phyloP scores from a whole-genome alignment of 2,113 vertebrate genomes.

The Caranx melampygus region DNA sequence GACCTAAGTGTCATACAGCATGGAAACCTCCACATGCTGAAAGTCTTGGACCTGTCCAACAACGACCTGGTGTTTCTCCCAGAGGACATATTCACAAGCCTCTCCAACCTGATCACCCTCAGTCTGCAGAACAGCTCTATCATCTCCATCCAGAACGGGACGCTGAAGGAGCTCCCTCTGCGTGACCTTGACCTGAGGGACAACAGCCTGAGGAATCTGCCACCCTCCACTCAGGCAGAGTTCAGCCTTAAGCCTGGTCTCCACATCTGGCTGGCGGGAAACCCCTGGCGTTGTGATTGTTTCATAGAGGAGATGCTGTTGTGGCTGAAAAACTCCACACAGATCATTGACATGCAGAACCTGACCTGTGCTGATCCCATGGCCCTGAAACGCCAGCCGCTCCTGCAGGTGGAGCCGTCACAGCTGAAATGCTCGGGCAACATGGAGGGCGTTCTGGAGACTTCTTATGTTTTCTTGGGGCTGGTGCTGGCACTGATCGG shows the following conservation, averaged over 20 bases:
- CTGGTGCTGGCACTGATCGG: conserved; percentile 97
- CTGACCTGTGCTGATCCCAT: conserved; percentile 86
- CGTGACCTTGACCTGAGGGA: conserved; percentile 88
- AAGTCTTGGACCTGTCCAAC: conserved; percentile 86
- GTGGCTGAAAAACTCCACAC: conserved; percentile 88
- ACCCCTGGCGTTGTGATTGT: conserved; percentile 93
- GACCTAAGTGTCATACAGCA: conserved; percentile 73
- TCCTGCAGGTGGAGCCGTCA: conserved; percentile 82
- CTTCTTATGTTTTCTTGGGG: conserved; percentile 95
- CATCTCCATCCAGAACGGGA: conserved; percentile 81
- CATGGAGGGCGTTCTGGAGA: conserved; percentile 89
- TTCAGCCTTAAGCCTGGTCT: conserved; percentile 78
- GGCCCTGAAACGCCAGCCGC: conserved; percentile 73
- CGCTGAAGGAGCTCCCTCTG: conserved; percentile 83
- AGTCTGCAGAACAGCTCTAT: conserved; percentile 92
- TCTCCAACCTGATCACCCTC: conserved; percentile 83
- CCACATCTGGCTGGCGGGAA: conserved; percentile 81
- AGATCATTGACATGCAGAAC: conserved; percentile 80
- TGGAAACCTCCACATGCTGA: conserved; percentile 78
- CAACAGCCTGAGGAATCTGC: conserved; percentile 85
- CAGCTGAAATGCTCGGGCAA: conserved; percentile 80
- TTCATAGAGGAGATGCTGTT: conserved; percentile 83
- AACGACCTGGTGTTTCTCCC: conserved; percentile 88
- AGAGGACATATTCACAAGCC: conserved; percentile 70
- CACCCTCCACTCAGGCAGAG: conserved; percentile 79